A percentile compares a stretch with the other conserved stretches of the same genome.
phyloP scores from a whole-genome alignment of 1,140 invertebrate genomes.

The Bombus huntii region DNA sequence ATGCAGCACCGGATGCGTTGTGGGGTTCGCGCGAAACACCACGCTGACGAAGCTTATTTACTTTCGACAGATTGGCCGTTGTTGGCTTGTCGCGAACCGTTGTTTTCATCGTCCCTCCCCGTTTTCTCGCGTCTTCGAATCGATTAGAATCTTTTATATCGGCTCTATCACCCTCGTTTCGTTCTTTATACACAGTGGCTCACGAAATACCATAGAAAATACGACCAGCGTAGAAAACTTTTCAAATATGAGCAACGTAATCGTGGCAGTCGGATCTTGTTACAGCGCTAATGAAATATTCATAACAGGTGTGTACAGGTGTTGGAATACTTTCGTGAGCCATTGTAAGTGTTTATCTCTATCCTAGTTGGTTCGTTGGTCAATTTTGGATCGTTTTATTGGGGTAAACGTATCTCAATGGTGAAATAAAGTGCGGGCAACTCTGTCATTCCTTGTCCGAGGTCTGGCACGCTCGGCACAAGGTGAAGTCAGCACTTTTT shows the following conservation, averaged over 20 bases:
- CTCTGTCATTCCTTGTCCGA: slow-evolving; percentile 18
- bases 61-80: neutral
- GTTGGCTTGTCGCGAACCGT: neutral
- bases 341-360: no score
- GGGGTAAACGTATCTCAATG: slow-evolving; percentile 5
- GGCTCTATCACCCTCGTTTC: neutral
- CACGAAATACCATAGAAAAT: no score
- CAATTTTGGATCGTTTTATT: neutral
- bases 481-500: slow-evolving; percentile 18
- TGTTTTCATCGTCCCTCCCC: neutral
- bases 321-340: neutral
- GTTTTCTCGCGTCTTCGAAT: neutral
- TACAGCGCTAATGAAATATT: no score
- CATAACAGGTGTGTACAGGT: neutral
- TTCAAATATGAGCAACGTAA: no score
- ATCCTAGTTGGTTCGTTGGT: neutral
- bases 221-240: no score
- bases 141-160: neutral
- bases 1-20: slow-evolving; percentile 15
- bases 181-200: neutral
- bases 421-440: slow-evolving; percentile 1
- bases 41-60: no score
- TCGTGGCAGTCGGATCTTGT: no score
- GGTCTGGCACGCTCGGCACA: slow-evolving; percentile 36
- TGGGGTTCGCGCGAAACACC: neutral